Evolutionary conservation across 35 echinoderm and acorn worm genomes (phyloP).

Genomic region (Nesometra sesokonis): DNA sequence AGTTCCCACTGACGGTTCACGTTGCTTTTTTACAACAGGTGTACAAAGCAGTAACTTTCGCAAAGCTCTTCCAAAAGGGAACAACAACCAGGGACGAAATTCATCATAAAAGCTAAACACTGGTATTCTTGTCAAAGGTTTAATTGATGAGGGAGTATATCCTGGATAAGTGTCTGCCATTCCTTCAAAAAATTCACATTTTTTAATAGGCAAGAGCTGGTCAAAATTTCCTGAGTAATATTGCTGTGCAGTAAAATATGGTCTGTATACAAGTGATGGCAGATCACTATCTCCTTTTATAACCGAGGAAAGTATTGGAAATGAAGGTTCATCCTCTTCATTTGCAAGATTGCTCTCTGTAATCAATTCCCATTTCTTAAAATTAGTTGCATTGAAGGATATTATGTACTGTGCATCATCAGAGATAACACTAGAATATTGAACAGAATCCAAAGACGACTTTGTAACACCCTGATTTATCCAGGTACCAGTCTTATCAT

Average conservation of each 20-base stretch:
- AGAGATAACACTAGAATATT: background rate
- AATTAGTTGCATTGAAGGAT: background rate
- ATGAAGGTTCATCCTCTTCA: background rate
- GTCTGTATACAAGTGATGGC: background rate
- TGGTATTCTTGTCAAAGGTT: background rate
- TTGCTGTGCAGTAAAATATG: background rate
- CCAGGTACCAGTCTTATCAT: background rate
- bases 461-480: background rate
- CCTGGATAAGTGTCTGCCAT: background rate
- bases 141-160: background rate
- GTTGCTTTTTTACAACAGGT: background rate
- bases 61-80: background rate
- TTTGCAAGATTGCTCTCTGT: background rate
- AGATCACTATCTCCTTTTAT: background rate
- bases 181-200: background rate
- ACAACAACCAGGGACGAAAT: background rate
- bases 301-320: background rate
- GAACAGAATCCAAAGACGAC: background rate
- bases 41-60: background rate
- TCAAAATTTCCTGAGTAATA: background rate
- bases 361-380: background rate
- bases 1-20: background rate
- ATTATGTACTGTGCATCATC: background rate
- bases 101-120: background rate
- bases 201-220: background rate